Conservation (phyloP, 2,797 vertebrate genomes). For the Periophthalmus magnuspinnatus region DNA sequence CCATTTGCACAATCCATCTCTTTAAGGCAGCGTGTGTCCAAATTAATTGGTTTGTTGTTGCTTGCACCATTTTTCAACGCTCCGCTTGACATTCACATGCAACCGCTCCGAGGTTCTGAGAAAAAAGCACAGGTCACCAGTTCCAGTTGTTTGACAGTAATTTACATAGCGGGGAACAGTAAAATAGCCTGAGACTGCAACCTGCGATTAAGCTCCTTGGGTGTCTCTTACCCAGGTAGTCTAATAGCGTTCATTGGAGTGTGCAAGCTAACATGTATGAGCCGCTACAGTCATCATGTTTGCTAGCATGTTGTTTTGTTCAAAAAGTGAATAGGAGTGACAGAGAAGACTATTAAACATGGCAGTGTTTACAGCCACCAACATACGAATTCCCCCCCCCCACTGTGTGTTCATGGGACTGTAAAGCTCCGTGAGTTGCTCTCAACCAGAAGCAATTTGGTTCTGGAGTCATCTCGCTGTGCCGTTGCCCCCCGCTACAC, state of each 20-base stretch:
- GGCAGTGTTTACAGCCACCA: conserved; percentile 58
- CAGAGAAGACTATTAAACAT: conserved; percentile 53
- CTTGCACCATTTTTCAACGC: conserved; percentile 34
- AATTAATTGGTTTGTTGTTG: conserved; percentile 63
- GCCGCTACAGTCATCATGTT: conserved; percentile 44
- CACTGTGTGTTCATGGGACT: conserved; percentile 62
- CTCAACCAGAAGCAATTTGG: conserved; percentile 58
- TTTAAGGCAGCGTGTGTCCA: conserved; percentile 59
- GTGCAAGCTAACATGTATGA: conserved; percentile 39
- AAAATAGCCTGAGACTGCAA: conserved; percentile 45
- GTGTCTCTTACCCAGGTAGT: conserved; percentile 51
- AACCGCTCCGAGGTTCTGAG: conserved; percentile 42
- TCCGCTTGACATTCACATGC: conserved; percentile 48
- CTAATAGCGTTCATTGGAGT: conserved; percentile 53
- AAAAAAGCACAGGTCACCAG: conserved; percentile 39
- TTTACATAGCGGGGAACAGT: conserved; percentile 43
- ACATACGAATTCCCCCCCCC: conserved; percentile 43
- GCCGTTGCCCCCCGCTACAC: conserved; percentile 39
- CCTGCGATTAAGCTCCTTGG: conserved; percentile 62
- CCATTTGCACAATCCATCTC: conserved; percentile 45
- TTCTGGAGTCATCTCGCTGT: conserved; percentile 40
- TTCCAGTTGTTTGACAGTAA: conserved; percentile 25
- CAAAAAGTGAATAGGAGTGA: conserved; percentile 46
- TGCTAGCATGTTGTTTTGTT: conserved; percentile 44
- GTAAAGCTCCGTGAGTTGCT: conserved; percentile 54